Base-by-base conservation (phyloP, 2,113 vertebrate genomes). In the Rhinichthys klamathensis region DNA sequence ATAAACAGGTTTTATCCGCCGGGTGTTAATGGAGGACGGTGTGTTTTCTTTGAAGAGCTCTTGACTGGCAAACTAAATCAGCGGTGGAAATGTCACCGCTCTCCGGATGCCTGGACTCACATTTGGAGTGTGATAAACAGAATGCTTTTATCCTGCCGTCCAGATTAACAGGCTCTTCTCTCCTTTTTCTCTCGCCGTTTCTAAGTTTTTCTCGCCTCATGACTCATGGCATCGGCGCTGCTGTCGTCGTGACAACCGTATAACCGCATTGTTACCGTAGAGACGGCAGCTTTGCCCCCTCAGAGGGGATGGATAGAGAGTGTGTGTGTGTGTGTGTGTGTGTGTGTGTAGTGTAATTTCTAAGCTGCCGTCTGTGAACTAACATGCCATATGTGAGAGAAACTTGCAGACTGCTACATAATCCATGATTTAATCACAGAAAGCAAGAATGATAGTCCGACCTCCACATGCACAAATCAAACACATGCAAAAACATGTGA, bases 211-310 rank as follows among this genome's bases (percentile, higher is more conserved):
- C 27, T 25, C 80, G 35, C 63, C 38, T 82, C 30, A 82, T 82
- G 80, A 82, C 44, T 82, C 60, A 82, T 44, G 13, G 21, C 60
- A 81, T 81, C 16, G 1, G 41, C 2, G 38, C 60, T 23, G n/a
- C 79, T 12, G 35, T 80, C 56, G 27, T 10, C 80, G 27, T 82
- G 80, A 69, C 80, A 82, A 69, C 80, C 80, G 51, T 69, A 63
- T 69, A 46, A 54, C 25, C 2, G 18, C 80, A 69, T 69, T 3
- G 44, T 82, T 82, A 69, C 63, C 21, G 41, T 51, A 67, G 80
- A 82, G 80, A 82, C 80, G 1, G 63, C 56, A 44, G 35, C 10
- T 0, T 23, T 51, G 80, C 41, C 80, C 80, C 80, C 16, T 46
- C 61, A 32, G 41, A 69, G 44, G 41, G 41, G 16, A 69, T 2